These are phyloP conservation scores for Pseudorhombus dupliciocellatus DNA, from an alignment of 2,113 vertebrate genomes.

Conservation along the genomic window DNA sequence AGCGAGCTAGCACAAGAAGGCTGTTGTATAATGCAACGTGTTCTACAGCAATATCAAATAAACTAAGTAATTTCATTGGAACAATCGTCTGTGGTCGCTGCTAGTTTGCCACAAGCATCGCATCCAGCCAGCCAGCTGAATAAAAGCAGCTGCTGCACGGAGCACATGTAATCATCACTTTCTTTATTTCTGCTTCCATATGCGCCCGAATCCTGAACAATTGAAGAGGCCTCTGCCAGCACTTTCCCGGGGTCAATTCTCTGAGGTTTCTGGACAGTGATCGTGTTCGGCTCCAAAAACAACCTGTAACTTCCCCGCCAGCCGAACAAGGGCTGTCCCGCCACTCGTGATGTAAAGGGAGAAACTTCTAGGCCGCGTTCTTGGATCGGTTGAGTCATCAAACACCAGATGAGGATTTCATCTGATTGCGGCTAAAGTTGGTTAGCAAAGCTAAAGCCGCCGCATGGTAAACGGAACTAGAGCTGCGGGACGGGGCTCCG, in stretches of 20 bases:
- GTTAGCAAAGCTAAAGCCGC: conserved; percentile 61
- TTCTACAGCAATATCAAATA: not conserved
- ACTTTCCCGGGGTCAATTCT: conserved; percentile 48
- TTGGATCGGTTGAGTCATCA: conserved; percentile 71
- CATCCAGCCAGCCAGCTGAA: not conserved
- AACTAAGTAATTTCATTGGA: not conserved
- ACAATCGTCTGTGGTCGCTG: not conserved
- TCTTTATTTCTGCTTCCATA: conserved; percentile 62
- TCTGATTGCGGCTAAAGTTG: conserved; percentile 58
- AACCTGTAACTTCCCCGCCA: not conserved
- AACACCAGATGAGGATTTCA: conserved; percentile 53
- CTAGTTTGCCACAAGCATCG: not conserved
- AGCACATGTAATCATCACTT: conserved; percentile 17
- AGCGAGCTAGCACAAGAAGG: not conserved
- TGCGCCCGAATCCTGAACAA: conserved; percentile 53
- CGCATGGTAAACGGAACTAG: conserved; percentile 35
- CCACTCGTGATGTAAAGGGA: not conserved
- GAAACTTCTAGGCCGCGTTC: conserved; percentile 60
- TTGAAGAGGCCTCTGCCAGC: conserved; percentile 55
- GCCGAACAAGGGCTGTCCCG: not conserved
- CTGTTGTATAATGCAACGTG: not conserved
- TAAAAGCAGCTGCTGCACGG: not conserved
- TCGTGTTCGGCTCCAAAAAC: conserved; percentile 13
- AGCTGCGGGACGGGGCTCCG: not conserved
- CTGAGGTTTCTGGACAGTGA: conserved; percentile 48